phyloP scores from a whole-genome alignment of 2,888 invertebrate genomes.

The Oligia fasciuncula region DNA sequence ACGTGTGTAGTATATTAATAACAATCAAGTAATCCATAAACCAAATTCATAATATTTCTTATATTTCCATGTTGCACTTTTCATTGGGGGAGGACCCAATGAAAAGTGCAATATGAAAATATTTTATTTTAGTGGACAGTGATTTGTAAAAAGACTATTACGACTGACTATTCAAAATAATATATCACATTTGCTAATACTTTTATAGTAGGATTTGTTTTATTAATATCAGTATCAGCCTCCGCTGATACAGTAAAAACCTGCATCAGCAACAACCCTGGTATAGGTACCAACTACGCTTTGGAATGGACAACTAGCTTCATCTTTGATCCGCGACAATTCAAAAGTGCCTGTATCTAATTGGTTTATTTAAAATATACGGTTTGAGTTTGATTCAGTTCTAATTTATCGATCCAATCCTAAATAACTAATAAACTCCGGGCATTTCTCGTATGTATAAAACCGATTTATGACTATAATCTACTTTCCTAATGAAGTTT shows the following conservation, averaged over 20 bases:
- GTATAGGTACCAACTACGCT: neutral
- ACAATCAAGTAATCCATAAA: too few relatives aligned
- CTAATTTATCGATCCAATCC: slow-evolving; percentile 31
- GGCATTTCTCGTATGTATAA: slow-evolving; percentile 19
- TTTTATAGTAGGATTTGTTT: too few relatives aligned
- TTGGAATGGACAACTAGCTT: neutral
- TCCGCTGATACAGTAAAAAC: neutral
- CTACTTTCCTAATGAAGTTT: slow-evolving; percentile 35
- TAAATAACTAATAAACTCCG: slow-evolving; percentile 6
- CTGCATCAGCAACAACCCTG: neutral
- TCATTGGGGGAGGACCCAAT: too few relatives aligned
- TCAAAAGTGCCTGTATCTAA: neutral
- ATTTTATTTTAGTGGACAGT: too few relatives aligned
- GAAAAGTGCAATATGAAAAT: too few relatives aligned
- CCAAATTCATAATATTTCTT: too few relatives aligned
- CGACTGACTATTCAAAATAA: too few relatives aligned
- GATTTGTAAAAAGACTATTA: too few relatives aligned
- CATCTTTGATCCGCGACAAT: neutral
- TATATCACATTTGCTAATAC: too few relatives aligned
- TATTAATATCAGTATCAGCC: neutral
- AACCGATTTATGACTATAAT: slow-evolving; percentile 54
- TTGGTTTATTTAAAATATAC: neutral
- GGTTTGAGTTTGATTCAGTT: neutral
- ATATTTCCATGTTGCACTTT: too few relatives aligned
- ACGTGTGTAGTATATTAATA: too few relatives aligned